Evolutionary conservation across 1,140 invertebrate genomes (phyloP).

Genomic region (Drosophila nigromelanica): DNA sequence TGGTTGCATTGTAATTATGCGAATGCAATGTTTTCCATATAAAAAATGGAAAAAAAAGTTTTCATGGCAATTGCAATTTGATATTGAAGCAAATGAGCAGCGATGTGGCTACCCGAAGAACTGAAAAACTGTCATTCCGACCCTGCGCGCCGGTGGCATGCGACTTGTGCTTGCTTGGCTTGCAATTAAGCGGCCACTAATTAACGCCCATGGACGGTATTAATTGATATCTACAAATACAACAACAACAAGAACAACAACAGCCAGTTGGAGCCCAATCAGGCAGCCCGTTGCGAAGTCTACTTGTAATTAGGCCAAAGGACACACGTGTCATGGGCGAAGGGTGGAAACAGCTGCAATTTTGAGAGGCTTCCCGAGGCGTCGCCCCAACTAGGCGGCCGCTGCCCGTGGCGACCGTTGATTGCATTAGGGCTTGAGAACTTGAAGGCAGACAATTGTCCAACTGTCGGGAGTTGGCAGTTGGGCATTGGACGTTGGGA

Average conservation of each 20-base stretch:
- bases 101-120: no score
- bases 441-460: no score
- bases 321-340: conserved; percentile 22
- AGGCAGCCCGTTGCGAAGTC: conserved; percentile 32
- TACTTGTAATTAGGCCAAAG: conserved; percentile 57
- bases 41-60: neutral
- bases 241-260: conserved; percentile 6
- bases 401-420: neutral
- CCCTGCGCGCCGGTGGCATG: neutral
- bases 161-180: conserved; percentile 19
- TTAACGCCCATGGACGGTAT: conserved; percentile 58
- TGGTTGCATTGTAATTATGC: neutral
- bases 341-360: neutral
- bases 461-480: neutral
- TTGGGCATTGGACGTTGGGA: neutral
- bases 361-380: conserved; percentile 1
- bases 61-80: neutral
- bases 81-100: neutral
- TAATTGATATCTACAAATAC: conserved; percentile 54
- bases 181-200: conserved; percentile 62
- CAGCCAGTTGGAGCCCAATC: conserved; percentile 16
- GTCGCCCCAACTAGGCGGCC: no score
- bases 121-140: no score
- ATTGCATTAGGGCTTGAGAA: neutral
- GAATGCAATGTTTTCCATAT: neutral